Conservation (phyloP, 2,113 vertebrate species). For the Parus major region DNA sequence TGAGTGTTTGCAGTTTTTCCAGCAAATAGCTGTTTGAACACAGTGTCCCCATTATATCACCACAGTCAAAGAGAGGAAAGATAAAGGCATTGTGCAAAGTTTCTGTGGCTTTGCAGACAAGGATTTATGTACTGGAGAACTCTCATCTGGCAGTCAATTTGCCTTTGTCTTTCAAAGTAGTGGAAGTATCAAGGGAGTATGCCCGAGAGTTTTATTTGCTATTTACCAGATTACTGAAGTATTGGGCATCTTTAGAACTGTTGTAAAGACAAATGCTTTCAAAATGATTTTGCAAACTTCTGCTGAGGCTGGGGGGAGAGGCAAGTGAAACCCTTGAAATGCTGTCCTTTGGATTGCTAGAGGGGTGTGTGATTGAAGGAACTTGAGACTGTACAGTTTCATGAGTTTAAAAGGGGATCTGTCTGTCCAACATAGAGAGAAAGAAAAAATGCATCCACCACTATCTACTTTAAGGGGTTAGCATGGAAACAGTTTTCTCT, state of each 20-base stretch:
- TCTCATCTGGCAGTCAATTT: conserved; percentile 66
- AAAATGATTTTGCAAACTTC: conserved; percentile 54
- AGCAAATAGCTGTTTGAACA: conserved; percentile 68
- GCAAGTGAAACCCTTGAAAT: conserved; percentile 31
- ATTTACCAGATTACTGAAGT: conserved; percentile 54
- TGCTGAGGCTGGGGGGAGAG: neutral
- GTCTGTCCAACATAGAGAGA: neutral
- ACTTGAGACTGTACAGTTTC: neutral
- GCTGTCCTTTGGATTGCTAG: neutral
- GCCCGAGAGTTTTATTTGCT: conserved; percentile 53
- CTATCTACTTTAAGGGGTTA: neutral
- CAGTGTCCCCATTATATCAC: conserved; percentile 66
- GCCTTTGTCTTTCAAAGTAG: conserved; percentile 66
- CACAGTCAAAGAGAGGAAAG: conserved; percentile 61
- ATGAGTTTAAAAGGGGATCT: neutral
- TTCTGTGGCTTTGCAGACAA: conserved; percentile 62
- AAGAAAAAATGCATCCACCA: neutral
- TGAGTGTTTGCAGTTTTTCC: conserved; percentile 70
- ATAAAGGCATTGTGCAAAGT: conserved; percentile 68
- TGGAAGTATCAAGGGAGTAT: conserved; percentile 55
- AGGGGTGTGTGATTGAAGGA: neutral
- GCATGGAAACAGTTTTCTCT: neutral
- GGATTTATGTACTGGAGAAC: conserved; percentile 67
- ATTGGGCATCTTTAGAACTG: conserved; percentile 46
- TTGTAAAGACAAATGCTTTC: conserved; percentile 42